phyloP scores from a whole-genome alignment of 2,113 vertebrate genomes.

The Trematocara unimaculatum region DNA sequence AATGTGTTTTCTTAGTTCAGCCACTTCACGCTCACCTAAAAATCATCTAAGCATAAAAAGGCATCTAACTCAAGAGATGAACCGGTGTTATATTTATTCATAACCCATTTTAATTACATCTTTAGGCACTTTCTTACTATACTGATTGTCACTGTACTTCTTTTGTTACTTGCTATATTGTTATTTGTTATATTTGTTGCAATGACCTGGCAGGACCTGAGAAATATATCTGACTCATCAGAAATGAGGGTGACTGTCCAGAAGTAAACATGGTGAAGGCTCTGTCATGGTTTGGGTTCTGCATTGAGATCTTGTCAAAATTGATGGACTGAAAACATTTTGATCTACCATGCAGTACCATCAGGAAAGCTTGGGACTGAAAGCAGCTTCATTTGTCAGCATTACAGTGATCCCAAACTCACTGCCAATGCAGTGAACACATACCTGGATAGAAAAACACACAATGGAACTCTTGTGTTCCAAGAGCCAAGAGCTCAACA shows the following conservation, averaged over 20 bases:
- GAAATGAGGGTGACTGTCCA: background rate
- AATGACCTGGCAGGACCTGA: background rate
- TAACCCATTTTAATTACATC: background rate
- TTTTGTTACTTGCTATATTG: background rate
- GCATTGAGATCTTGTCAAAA: background rate
- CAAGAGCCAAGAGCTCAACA: background rate
- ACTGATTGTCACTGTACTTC: background rate
- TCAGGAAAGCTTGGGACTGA: background rate
- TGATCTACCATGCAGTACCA: background rate
- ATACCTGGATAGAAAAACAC: background rate
- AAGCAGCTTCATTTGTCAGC: background rate
- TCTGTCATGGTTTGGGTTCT: background rate
- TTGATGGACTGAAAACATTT: background rate
- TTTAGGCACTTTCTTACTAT: background rate
- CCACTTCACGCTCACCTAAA: background rate
- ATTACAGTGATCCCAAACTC: background rate
- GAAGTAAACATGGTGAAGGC: background rate
- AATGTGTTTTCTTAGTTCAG: background rate
- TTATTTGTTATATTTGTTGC: background rate
- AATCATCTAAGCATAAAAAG: background rate
- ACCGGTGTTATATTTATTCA: background rate
- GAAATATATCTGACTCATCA: background rate
- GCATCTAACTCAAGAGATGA: background rate
- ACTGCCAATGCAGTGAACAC: background rate
- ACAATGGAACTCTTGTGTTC: background rate